Percentiles rank a stretch among this genome's conserved stretches.
These are phyloP conservation scores for Hypocryptadius cinnamomeus DNA, from an alignment of 2,113 vertebrate species.

Conservation along the genomic window DNA sequence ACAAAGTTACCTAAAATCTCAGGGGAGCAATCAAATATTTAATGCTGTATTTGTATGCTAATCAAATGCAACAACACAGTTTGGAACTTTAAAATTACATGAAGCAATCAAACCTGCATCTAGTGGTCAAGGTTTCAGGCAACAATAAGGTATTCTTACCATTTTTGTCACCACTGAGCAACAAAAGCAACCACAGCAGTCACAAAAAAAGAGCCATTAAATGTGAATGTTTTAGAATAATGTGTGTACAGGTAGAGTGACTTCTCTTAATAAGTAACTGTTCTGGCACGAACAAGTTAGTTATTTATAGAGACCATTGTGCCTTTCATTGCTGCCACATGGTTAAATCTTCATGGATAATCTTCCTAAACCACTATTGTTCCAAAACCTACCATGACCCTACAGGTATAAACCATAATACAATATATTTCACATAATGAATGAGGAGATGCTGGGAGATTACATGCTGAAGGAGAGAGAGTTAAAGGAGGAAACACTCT, in stretches of 20 bases:
- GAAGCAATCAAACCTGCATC: background rate
- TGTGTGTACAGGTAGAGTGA: background rate
- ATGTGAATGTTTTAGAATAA: background rate
- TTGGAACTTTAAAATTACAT: background rate
- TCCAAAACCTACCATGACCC: background rate
- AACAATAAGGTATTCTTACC: background rate
- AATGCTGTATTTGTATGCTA: background rate
- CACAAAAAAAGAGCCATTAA: background rate
- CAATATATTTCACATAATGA: background rate
- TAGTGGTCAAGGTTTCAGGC: background rate
- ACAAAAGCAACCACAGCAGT: background rate
- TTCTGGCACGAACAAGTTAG: background rate
- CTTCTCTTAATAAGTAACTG: background rate
- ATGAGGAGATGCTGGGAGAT: background rate
- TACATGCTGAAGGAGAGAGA: background rate
- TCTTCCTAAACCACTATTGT: background rate
- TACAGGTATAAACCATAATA: background rate
- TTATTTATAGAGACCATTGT: background rate
- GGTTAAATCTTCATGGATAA: background rate
- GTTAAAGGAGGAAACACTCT: background rate
- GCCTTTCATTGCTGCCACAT: background rate
- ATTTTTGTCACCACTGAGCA: background rate
- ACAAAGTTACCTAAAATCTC: background rate
- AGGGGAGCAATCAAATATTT: background rate
- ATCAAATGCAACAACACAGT: background rate